phyloP scores from a whole-genome alignment of 2,888 invertebrate genomes.

The Eupithecia subfuscata region DNA sequence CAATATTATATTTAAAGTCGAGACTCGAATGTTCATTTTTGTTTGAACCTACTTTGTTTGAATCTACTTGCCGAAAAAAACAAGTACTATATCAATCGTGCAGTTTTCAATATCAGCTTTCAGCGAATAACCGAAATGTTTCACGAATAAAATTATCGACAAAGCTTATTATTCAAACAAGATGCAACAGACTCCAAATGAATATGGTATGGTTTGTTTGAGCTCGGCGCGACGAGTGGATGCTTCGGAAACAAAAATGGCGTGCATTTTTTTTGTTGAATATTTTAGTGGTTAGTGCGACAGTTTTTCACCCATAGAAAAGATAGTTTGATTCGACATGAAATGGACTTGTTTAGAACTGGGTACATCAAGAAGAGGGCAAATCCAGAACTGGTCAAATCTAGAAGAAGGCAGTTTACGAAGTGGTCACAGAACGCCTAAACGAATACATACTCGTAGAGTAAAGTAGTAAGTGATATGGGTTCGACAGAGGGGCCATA shows the following conservation, averaged over 20 bases:
- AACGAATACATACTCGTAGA: background rate
- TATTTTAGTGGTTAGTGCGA: background rate
- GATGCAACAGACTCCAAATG: constrained; percentile 24
- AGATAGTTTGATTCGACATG: background rate
- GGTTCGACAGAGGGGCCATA: background rate
- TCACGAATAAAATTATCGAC: constrained; percentile 15
- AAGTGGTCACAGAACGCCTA: background rate
- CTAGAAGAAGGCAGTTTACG: background rate
- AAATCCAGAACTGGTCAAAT: background rate
- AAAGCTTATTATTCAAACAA: constrained; percentile 34
- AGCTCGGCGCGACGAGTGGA: background rate
- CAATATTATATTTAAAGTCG: constrained; percentile 4
- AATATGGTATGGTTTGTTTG: constrained; percentile 10
- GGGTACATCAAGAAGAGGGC: background rate
- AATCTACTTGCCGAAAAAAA: background rate
- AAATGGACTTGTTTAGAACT: background rate
- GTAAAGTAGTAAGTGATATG: background rate
- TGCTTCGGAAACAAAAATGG: background rate
- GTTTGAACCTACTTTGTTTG: background rate
- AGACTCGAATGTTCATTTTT: background rate
- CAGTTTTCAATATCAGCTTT: constrained; percentile 23
- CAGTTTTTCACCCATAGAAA: background rate
- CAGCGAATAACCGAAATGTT: constrained; percentile 13
- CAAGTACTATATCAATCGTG: constrained; percentile 8
- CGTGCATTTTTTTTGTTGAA: background rate